A percentile compares a stretch with the other conserved stretches of the same genome.
Evolutionary conservation across 1,140 invertebrate genomes (phyloP).

Genomic region (Trinorchestia longiramus): DNA sequence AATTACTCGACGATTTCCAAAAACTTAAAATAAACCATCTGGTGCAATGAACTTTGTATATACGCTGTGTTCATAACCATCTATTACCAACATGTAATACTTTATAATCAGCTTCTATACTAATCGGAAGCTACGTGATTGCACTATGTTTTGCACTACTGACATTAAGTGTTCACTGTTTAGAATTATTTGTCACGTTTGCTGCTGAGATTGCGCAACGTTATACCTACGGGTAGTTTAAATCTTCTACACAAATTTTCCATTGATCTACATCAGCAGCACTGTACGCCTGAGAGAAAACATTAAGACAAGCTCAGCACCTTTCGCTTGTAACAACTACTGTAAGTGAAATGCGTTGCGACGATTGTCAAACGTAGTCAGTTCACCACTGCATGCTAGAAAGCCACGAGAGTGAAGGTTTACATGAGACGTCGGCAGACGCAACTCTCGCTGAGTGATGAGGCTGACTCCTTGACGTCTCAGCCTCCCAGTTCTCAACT

Average conservation of each 20-base stretch:
- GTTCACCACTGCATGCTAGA: not conserved
- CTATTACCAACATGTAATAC: too few relatives aligned
- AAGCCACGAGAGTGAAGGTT: not conserved
- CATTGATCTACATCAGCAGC: not conserved
- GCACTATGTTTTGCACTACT: too few relatives aligned
- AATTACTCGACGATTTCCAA: too few relatives aligned
- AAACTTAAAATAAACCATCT: too few relatives aligned
- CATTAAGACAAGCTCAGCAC: not conserved
- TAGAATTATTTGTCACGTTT: too few relatives aligned
- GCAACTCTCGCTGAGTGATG: not conserved
- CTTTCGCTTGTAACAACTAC: not conserved
- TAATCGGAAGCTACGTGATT: too few relatives aligned
- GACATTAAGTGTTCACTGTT: too few relatives aligned
- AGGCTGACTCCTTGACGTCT: not conserved
- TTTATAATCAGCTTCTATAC: too few relatives aligned
- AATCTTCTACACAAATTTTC: not conserved
- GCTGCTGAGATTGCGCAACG: too few relatives aligned
- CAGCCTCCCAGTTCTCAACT: not conserved
- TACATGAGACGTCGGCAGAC: not conserved
- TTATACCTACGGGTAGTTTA: too few relatives aligned
- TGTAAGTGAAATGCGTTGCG: not conserved
- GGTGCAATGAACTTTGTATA: too few relatives aligned
- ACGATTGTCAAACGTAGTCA: not conserved
- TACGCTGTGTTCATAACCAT: too few relatives aligned
- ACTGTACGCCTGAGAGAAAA: not conserved